phyloP scores from a whole-genome alignment of 2,888 invertebrate species.

The Thera obeliscata region DNA sequence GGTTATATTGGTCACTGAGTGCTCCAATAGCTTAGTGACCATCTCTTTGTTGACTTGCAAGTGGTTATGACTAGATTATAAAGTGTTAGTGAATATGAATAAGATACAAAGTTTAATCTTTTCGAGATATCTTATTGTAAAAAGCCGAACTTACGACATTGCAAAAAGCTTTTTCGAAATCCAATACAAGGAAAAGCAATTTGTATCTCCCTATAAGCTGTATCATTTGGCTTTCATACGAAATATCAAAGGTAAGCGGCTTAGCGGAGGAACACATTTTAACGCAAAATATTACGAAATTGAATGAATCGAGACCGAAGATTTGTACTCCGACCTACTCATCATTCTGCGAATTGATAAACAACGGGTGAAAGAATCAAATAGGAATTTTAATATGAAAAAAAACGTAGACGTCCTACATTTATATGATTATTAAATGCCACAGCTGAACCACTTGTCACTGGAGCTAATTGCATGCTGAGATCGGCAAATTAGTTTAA shows the following conservation, averaged over 20 bases:
- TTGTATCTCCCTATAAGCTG: constrained; percentile 36
- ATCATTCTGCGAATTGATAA: constrained; percentile 5
- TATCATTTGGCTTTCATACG: constrained; percentile 43
- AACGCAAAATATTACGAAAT: constrained; percentile 31
- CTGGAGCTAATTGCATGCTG: no score
- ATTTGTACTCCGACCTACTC: constrained; percentile 20
- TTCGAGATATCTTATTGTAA: background rate
- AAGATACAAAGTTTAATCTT: no score
- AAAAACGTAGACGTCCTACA: no score
- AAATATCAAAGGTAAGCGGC: constrained; percentile 44
- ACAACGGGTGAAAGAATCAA: background rate
- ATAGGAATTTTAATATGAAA: no score
- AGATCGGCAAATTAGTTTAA: no score
- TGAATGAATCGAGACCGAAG: constrained; percentile 19
- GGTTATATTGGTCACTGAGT: no score
- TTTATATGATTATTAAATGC: no score
- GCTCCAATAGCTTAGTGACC: no score
- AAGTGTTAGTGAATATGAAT: no score
- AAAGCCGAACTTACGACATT: constrained; percentile 34
- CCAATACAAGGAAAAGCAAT: constrained; percentile 45
- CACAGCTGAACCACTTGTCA: no score
- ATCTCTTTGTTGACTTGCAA: no score
- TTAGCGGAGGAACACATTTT: constrained; percentile 38
- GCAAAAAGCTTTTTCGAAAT: constrained; percentile 40
- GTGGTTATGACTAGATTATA: no score